Percentiles rank a stretch among this genome's conserved stretches.
Conservation (phyloP, 2,113 vertebrate genomes). For the Rhombomys opimus region DNA sequence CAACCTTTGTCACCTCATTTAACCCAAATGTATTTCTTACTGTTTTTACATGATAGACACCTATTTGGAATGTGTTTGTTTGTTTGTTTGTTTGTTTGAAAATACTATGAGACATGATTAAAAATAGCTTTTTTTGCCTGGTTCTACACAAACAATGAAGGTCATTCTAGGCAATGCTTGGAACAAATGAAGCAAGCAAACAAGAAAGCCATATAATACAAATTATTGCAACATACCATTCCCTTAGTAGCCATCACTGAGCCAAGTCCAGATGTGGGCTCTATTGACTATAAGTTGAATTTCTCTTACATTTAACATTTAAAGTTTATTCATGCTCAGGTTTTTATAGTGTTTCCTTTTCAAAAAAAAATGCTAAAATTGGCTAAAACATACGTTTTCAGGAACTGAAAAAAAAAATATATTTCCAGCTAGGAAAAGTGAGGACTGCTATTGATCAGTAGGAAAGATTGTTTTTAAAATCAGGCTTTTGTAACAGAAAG, state of each 20-base stretch:
- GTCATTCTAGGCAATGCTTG: not conserved
- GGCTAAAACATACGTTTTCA: not conserved
- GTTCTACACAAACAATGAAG: not conserved
- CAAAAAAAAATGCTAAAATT: slow-evolving; percentile 12
- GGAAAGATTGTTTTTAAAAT: slow-evolving; percentile 6
- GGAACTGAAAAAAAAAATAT: not conserved
- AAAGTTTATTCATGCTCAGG: not conserved
- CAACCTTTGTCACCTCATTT: not conserved
- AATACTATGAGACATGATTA: not conserved
- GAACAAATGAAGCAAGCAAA: not conserved
- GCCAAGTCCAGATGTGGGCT: not conserved
- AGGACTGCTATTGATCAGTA: not conserved
- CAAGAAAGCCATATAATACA: not conserved
- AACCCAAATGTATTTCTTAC: slow-evolving; percentile 7
- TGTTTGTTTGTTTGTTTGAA: not conserved
- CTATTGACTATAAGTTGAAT: not conserved
- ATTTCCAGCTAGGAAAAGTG: not conserved
- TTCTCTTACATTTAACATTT: slow-evolving; percentile 26
- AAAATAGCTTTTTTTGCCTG: not conserved
- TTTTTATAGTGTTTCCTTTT: slow-evolving; percentile 11
- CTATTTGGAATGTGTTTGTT: not conserved
- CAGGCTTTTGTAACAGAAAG: slow-evolving; percentile 14
- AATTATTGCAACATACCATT: not conserved
- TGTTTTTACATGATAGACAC: not conserved
- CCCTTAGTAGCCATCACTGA: not conserved